Evolutionary conservation across 2,113 vertebrate genomes (phyloP).

Genomic region (Campylomormyrus tamandua): DNA sequence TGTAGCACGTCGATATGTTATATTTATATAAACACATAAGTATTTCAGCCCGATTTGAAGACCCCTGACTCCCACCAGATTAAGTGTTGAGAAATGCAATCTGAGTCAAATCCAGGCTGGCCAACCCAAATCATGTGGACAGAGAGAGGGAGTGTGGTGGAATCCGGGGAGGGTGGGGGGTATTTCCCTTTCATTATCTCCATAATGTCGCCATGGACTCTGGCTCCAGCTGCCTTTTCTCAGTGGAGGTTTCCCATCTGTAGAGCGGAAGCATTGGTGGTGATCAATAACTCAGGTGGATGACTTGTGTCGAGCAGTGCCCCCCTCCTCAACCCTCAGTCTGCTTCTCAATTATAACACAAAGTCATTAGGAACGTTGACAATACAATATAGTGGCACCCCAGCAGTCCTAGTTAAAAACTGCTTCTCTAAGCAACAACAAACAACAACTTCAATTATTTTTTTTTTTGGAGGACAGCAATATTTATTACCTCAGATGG

Average conservation of each 20-base stretch:
- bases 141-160: neutral
- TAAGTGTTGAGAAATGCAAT: slow-evolving; percentile 54
- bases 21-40: slow-evolving; percentile 46
- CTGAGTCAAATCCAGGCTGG: slow-evolving; percentile 47
- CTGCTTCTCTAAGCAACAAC: slow-evolving; percentile 54
- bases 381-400: slow-evolving; percentile 53
- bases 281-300: slow-evolving; percentile 43
- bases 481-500: slow-evolving; percentile 78
- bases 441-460: slow-evolving; percentile 61
- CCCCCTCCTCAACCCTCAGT: slow-evolving; percentile 24
- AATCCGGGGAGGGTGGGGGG: neutral
- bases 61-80: slow-evolving; percentile 51
- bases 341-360: slow-evolving; percentile 51
- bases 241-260: slow-evolving; percentile 21
- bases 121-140: slow-evolving; percentile 36
- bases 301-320: slow-evolving; percentile 9
- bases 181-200: slow-evolving; percentile 43
- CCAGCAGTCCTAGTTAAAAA: slow-evolving; percentile 52
- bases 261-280: slow-evolving; percentile 29
- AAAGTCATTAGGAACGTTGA: slow-evolving; percentile 59
- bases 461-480: slow-evolving; percentile 46
- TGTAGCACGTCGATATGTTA: slow-evolving; percentile 52
- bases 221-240: slow-evolving; percentile 33
- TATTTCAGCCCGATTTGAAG: slow-evolving; percentile 52
- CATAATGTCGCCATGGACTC: slow-evolving; percentile 42